Base-by-base conservation (phyloP, 37 sponge, comb jelly and placozoan species). In the Diacarnus erythraeanus region DNA sequence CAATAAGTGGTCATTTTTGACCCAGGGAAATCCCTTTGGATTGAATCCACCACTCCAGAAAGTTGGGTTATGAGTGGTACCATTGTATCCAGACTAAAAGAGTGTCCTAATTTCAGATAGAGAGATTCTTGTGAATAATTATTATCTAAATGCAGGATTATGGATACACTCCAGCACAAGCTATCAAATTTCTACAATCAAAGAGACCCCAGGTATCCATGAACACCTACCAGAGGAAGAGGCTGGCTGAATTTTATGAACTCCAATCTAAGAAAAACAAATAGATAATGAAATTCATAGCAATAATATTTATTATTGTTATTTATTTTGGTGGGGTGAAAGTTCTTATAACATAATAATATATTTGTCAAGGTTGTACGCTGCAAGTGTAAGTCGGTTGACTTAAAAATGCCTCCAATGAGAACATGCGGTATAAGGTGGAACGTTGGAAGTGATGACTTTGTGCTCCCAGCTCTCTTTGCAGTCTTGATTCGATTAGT, bases 201-300 rank as follows among this genome's bases (percentile, higher is more conserved):
- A 86, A 84, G 33, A 51, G 94, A 57, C 94, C 94, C 23, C 94
- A 94, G 51, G 83, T 94, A 37, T 86, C 75, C 47, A 75, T 90
- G 64, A 89, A 84, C 73, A 41, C 65, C 12, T 26, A 36, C 1
- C 94, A 94, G 47, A 71, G 59, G 61, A 42, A 80, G 47, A 71
- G 77, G 63, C n/a, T 92, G 15, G 33, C 38, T 9, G 78, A 71
- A 57, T 92, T 81, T 64, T 60, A 84, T 33, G 64, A 80, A 25
- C 42, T 80, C 35, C 67, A 66, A 38, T 20, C 74, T 25, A 81
- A 79, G 66, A 65, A 65, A 31, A 30, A 65, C 60, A 27, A 27
- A 59, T 59, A 59, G 18, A n/a, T n/a, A n/a, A n/a, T n/a, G n/a
- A n/a, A n/a, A n/a, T n/a, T n/a, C n/a, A n/a, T n/a, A n/a, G n/a